Evolutionary conservation across 2,797 vertebrate genomes (phyloP), one percentile per base, ranked within the genome.

Genomic region (Salarias fasciatus): DNA sequence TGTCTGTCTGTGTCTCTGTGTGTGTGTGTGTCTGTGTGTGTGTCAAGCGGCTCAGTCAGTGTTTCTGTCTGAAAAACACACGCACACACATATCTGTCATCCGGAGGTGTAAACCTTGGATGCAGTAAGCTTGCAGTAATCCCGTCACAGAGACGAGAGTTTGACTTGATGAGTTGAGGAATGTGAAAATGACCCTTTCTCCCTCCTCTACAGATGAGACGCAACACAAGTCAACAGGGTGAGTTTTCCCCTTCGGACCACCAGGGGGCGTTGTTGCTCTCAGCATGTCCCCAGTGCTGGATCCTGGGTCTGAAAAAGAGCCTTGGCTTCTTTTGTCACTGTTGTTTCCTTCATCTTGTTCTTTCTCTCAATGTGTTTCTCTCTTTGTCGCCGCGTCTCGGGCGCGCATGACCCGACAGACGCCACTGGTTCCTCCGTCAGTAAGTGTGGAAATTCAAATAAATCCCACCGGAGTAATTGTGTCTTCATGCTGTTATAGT

Each of bases 261-360:
- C 83, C 40, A 53, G 88, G 85, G 87, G 89, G 88, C 88, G 80
- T 30, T 90, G 83, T 92, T 86, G 88, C 72, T 80, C 72, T 76
- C 79, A 41, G 64, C 67, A 79, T 77, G 51, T 24, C 18, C 24
- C 18, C 18, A 24, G 24, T 24, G 35, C 33, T 33, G 35, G 2
- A 35, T 6, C 33, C 33, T 35, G 36, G 8, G 41, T 68, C 66
- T 55, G 68, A 50, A 42, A 4, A 36, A 72, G 45, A 14, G 57
- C 54, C 63, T 49, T 69, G 72, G 56, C 51, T 67, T 44, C 33
- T 51, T 79, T 73, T 31, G 3, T 58, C 41, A 2, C 18, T 36
- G 15, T 64, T 61, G 37, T 47, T 38, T 59, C n/a, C n/a, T 31
- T 57, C n/a, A 11, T 7, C 15, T 55, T 56, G 53, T 51, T 35